A percentile compares a stretch with the other conserved stretches of the same genome.
Evolutionary conservation across 2,797 vertebrate species (phyloP).

Genomic region (Syngnathus rostellatus): DNA sequence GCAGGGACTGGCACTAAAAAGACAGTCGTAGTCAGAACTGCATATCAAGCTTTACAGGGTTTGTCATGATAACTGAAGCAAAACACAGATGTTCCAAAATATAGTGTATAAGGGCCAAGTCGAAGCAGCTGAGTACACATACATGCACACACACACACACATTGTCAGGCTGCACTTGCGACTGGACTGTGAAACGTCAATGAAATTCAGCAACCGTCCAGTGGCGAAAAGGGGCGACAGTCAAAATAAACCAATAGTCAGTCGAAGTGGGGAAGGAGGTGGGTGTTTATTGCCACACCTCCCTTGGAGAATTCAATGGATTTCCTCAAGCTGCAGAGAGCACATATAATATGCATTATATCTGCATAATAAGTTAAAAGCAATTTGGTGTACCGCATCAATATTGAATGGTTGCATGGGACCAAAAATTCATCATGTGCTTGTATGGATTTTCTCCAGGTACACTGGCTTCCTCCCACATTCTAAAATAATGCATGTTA

Average conservation of each 20-base stretch:
- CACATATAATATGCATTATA: background rate
- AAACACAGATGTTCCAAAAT: background rate
- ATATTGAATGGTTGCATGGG: background rate
- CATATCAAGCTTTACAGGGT: background rate
- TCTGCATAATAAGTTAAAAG: background rate
- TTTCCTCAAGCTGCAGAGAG: too few relatives aligned
- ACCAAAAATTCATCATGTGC: background rate
- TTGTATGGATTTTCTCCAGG: too few relatives aligned
- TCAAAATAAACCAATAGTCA: constrained; percentile 5
- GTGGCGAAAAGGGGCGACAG: background rate
- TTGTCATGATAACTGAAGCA: background rate
- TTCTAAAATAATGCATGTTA: background rate
- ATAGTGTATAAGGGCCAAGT: background rate
- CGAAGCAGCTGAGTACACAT: background rate
- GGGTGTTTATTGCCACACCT: constrained; percentile 31
- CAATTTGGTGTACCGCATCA: background rate
- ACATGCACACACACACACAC: background rate
- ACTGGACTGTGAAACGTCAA: constrained; percentile 1
- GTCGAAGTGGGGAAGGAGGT: background rate
- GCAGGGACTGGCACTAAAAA: background rate
- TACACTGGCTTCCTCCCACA: background rate
- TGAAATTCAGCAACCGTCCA: background rate
- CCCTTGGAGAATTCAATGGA: constrained; percentile 2
- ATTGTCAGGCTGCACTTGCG: background rate
- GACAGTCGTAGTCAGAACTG: background rate